Evolutionary conservation across 2,113 vertebrate genomes (phyloP), one percentile per base, ranked within the genome.

Genomic region (Choloepus hoffmanni): DNA sequence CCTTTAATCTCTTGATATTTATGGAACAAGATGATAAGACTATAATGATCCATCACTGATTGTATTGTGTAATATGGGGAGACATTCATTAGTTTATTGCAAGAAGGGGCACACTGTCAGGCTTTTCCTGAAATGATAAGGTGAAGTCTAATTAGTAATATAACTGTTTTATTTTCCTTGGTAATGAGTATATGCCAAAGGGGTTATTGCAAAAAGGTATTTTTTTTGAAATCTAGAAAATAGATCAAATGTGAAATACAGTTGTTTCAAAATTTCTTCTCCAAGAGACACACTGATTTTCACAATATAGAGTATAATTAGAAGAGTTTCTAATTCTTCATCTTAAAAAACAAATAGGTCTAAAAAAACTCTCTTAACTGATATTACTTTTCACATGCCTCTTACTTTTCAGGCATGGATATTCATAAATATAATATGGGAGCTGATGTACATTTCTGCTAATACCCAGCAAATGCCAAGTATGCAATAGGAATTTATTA

Each of bases 131-230:
- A 95, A 85, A 36, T 68, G 82, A 94, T 63, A 96, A 65, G 68
- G 60, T 85, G 58, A 96, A 94, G 58, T 79, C 82, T 96, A 92
- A 95, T 95, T 97, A 96, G 93, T 93, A 72, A 63, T 43, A 77
- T 73, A 89, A 91, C 55, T 79, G 85, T 91, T 97, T 96, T 81
- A 89, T 94, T 94, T 97, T 95, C 53, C 74, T 68, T 58, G 21
- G 50, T 94, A 97, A 97, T 90, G 72, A 97, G 43, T 53, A 95
- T 85, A 95, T 92, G 93, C 79, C 48, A 93, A 72, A 21, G 79
- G 77, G 48, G 30, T 86, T 85, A 53, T 48, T 81, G 45, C 18
- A 87, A 88, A 95, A 96, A 76, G 45, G 60, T 76, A 72, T 55
- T 40, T 63, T 79, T 95, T 93, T 28, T 81, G 83, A 95, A 95